Evolutionary conservation across 2,888 invertebrate species (phyloP), one percentile per base, ranked within the genome.

Genomic region (Apodemia duryi): DNA sequence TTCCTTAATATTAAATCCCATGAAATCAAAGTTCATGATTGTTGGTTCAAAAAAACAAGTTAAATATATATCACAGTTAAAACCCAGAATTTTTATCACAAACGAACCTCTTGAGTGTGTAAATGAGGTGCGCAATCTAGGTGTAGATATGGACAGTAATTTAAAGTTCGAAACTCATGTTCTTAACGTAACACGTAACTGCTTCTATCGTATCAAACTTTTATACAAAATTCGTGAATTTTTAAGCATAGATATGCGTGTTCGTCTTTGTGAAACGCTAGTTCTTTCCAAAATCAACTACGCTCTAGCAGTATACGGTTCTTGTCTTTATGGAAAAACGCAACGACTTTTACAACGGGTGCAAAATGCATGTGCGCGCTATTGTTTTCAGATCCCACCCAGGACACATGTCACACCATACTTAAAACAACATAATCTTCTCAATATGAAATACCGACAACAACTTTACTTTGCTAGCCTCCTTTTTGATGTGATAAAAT

Each of bases 401-500:
- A 46, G 46, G 5, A 46, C 46, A 13, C 46, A 46, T 5, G 5
- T 46, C 13, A 46, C 46, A 13, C 46, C 13, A 46, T 46, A 46
- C 46, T 13, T 46, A 46, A 46, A 46, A 13, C 46, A 46, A 46
- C 13, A 46, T 13, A 46, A 46, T 5, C 11, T 46, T 13, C 46
- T 46, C 46, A 46, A 46, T 52, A 52, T 52, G 52, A 52, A 52
- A 52, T 28, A 52, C 52, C 21, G 51, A 5, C 51, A 51, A n/a
- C 4, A 51, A 51, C 51, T 51, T 51, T 51, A 51, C n/a, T 51
- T 51, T 51, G 51, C 51, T n/a, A 51, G 21, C 51, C 10, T 41
- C 9, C 41, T 41, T 2, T 41, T 41, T 41, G 41, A 41, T 10
- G 41, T 41, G 10, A 41, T 41, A 41, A 41, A 41, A 41, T 41